These are phyloP conservation scores for Malurus elegans DNA, from an alignment of 2,113 vertebrate species.

Conservation along the genomic window DNA sequence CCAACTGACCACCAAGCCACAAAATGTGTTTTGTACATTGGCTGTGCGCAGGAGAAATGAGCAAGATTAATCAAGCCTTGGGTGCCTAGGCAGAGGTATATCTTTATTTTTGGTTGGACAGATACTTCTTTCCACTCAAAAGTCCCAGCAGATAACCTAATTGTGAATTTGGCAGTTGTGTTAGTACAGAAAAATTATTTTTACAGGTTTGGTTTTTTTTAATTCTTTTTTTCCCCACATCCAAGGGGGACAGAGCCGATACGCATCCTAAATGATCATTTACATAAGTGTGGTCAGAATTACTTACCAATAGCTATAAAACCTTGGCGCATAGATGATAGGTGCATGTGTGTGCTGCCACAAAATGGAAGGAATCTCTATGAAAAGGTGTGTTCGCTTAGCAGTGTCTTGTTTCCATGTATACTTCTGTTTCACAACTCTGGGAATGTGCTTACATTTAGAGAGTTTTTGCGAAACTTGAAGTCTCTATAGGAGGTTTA, in stretches of 20 bases:
- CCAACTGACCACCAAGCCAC: background rate
- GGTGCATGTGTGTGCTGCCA: background rate
- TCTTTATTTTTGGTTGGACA: background rate
- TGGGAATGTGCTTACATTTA: background rate
- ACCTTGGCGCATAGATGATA: background rate
- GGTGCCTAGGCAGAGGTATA: background rate
- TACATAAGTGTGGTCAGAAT: rapidly evolving
- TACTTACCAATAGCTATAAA: background rate
- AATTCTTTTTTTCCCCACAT: rapidly evolving
- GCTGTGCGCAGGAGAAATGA: background rate
- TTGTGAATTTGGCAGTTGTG: background rate
- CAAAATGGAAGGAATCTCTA: background rate
- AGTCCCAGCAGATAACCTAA: background rate
- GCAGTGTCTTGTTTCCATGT: background rate
- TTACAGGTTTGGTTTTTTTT: background rate
- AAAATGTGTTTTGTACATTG: background rate
- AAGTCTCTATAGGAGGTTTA: background rate
- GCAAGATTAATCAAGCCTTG: background rate
- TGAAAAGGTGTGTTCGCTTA: background rate
- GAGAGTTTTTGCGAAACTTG: background rate
- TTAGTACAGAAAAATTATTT: background rate
- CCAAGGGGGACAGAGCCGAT: rapidly evolving
- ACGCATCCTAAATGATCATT: background rate
- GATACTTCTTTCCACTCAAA: background rate
- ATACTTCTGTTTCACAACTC: background rate